Evolutionary conservation across 2,888 invertebrate species (phyloP).

Genomic region (Trichacis sp.): DNA sequence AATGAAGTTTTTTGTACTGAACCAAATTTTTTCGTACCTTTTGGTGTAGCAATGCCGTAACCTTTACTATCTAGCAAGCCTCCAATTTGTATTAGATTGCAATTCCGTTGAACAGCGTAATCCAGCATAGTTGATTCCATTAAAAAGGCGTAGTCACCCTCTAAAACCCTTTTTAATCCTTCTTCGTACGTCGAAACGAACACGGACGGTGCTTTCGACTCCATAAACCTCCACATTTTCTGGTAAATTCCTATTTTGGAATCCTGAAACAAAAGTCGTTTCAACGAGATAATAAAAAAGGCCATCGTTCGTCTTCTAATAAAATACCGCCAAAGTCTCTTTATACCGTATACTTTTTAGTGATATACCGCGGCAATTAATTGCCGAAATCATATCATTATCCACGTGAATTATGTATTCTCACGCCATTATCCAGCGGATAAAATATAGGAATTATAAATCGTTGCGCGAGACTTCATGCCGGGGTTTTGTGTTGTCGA

Average conservation of each 20-base stretch:
- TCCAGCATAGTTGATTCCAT: slow-evolving; percentile 99
- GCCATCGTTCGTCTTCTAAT: too few species aligned
- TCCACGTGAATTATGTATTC: neutral
- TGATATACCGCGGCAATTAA: too few species aligned
- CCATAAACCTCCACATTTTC: slow-evolving; percentile 97
- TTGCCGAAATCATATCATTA: neutral
- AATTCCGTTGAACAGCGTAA: slow-evolving; percentile 93
- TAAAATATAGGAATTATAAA: neutral
- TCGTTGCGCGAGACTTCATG: neutral
- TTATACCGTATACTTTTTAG: too few species aligned
- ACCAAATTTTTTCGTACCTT: slow-evolving; percentile 78
- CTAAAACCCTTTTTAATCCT: slow-evolving; percentile 87
- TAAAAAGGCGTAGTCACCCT: slow-evolving; percentile 94
- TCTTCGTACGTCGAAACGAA: slow-evolving; percentile 93
- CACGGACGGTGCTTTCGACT: slow-evolving; percentile 80
- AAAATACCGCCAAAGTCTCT: too few species aligned
- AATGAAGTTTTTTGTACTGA: too few species aligned
- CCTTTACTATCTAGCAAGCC: slow-evolving; percentile 87
- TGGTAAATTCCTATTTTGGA: slow-evolving; percentile 92
- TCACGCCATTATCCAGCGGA: neutral
- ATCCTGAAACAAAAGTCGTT: slow-evolving; percentile 72
- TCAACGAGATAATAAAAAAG: neutral
- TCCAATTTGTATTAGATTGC: slow-evolving; percentile 97
- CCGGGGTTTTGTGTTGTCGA: neutral
- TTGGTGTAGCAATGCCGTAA: slow-evolving; percentile 97